Evolutionary conservation across 1,140 invertebrate species (phyloP), one percentile per base, ranked within the genome.

Genomic region (Panagrolaimus sp.): DNA sequence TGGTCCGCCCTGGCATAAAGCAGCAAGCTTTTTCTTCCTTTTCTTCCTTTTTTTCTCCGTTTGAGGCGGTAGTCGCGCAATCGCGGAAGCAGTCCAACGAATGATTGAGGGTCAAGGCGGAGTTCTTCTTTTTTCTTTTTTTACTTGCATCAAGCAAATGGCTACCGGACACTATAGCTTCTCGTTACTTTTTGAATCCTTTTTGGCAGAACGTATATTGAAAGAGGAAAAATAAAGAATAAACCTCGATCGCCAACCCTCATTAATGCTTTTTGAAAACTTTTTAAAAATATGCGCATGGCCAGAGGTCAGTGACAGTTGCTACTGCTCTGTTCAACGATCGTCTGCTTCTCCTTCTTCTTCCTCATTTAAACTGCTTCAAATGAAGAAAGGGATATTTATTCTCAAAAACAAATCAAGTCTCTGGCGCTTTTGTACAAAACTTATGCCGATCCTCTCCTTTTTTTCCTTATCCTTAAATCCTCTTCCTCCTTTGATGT

Each of bases 71-170:
- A 38, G 32, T 38, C 32, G 52, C 21, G 52, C 52, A 26, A 26
- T 58, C 28, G 52, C 52, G 52, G 52, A 58, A 58, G 52, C 52
- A 28, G 21, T 58, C 28, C 32, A 38, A 24, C 48, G n/a, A 21
- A 21, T 58, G 52, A 58, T 58, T 28, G 52, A 58, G 52, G 52
- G 52, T 58, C 52, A 58, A 58, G 52, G 52, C 52, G 52, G 52
- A 58, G 52, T 58, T 28, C 12, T 52, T 24, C n/a, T n/a, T n/a
- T n/a, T n/a, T 58, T 28, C 12, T 38, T 38, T 38, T 38, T 38
- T 38, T 38, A 7, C 32, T 38, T 4, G 32, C 32, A 38, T 38
- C 2, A 38, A 58, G 28, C 21, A 58, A 58, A 26, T 58, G 52
- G 52, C 52, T 58, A 58, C 52, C 52, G 52, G 28, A 58, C 52